Evolutionary conservation across 2,797 vertebrate genomes (phyloP).

Genomic region (Chromis chromis): DNA sequence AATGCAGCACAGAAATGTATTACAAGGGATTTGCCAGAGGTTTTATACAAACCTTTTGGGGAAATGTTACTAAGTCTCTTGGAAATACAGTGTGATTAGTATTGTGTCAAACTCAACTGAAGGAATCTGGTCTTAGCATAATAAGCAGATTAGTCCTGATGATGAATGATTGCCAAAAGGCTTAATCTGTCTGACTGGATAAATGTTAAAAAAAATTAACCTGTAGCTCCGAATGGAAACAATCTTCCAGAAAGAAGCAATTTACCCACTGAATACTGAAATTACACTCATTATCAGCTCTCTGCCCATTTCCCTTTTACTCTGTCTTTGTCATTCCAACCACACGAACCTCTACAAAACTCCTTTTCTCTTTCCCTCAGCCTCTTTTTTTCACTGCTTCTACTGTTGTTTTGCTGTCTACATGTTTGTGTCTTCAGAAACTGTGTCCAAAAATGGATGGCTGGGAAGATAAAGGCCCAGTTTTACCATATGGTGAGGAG

Average conservation of each 20-base stretch:
- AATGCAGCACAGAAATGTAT: constrained; percentile 22
- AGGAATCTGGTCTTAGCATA: constrained; percentile 28
- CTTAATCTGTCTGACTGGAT: constrained; percentile 24
- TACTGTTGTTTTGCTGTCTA: not conserved
- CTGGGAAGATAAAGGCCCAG: constrained; percentile 7
- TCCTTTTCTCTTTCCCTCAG: no score
- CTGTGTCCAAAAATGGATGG: not conserved
- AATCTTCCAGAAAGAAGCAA: not conserved
- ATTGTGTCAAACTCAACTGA: constrained; percentile 28
- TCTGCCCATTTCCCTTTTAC: not conserved
- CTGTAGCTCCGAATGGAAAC: constrained; percentile 32
- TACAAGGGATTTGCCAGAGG: constrained; percentile 36
- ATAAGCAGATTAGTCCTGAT: constrained; percentile 32
- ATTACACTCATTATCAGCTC: not conserved
- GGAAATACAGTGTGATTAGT: constrained; percentile 13
- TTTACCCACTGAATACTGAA: not conserved
- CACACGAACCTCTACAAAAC: not conserved
- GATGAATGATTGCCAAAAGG: constrained; percentile 27
- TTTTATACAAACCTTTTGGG: constrained; percentile 22
- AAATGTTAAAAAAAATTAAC: constrained; percentile 31
- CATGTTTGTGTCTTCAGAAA: not conserved
- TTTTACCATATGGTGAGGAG: constrained; percentile 86
- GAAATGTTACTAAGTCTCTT: not conserved
- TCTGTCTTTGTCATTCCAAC: not conserved
- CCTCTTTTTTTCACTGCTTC: not conserved